Base-by-base conservation (phyloP, 2,797 vertebrate species). In the Taeniopygia guttata region DNA sequence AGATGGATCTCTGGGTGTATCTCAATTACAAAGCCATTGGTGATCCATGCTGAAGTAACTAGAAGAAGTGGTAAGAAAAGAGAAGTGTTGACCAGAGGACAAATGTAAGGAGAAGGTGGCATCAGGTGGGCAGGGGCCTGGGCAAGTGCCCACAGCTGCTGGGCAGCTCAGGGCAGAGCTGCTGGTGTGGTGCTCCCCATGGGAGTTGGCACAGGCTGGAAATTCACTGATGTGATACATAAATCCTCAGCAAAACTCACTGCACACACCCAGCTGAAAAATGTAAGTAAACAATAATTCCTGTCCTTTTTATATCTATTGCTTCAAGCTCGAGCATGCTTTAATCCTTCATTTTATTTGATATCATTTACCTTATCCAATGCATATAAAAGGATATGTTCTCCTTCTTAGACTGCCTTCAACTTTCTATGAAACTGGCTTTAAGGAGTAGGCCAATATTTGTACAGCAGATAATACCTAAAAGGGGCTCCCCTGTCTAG, bases 201-300 rank as follows among this genome's bases (percentile, higher is more conserved):
- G 82, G 95, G 89, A 95, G 87, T 56, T 96, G 95, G 96, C 96
- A 95, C 46, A 70, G 80, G 90, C 94, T 84, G 73, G 36, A 89
- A 96, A 80, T 92, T n/a, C 94, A 75, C 62, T 90, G 92, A 91
- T 92, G 96, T 81, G 95, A 94, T 96, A 87, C 84, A 77, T 89
- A 94, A 98, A 97, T 94, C 95, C 96, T 87, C 94, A 85, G 96
- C 94, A 96, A 94, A 94, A 93, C 67, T 75, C 70, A 90, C 91
- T 94, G 97, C 92, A 97, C 97, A 98, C 97, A 92, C 98, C 98
- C 97, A 93, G 78, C 54, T 84, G 96, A 98, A 97, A 98, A 97
- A 97, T 97, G 97, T 97, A 96, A 97, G 97, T 97, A 96, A 97
- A 96, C 96, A 97, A 86, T 89, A 94, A 97, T 96, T 97, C 93